Percentiles rank a stretch among this genome's conserved stretches.
Evolutionary conservation across 2,797 vertebrate genomes (phyloP).

Genomic region (Myotis daubentonii): DNA sequence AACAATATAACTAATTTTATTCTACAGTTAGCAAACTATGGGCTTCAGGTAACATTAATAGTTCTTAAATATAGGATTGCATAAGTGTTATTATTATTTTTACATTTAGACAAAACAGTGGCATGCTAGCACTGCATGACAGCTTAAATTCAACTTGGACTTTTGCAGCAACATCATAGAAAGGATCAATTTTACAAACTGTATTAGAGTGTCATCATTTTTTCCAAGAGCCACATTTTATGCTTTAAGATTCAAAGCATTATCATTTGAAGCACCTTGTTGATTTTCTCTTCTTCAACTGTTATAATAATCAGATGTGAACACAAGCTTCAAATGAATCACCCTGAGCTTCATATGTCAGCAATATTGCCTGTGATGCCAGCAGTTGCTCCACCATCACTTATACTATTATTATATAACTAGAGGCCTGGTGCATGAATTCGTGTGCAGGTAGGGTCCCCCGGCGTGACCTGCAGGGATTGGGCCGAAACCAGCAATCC

Average conservation of each 20-base stretch:
- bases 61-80: not conserved
- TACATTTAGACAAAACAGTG: not conserved
- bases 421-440: not conserved
- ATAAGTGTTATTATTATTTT: not conserved
- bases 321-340: not conserved
- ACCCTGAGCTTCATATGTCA: not conserved
- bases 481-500: no score
- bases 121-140: not conserved
- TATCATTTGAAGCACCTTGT: not conserved
- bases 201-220: not conserved
- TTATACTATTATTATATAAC: not conserved
- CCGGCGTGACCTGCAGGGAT: no score
- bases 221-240: not conserved
- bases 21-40: not conserved
- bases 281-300: not conserved
- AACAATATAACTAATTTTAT: slow-evolving; percentile 18
- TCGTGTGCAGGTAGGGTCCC: no score
- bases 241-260: not conserved
- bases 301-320: no score
- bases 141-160: not conserved
- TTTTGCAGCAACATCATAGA: not conserved
- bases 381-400: not conserved
- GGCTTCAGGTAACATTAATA: not conserved
- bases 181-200: not conserved
- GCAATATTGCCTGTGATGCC: not conserved